These are phyloP conservation scores for Rutilus rutilus DNA, from an alignment of 2,113 vertebrate species.

Conservation along the genomic window DNA sequence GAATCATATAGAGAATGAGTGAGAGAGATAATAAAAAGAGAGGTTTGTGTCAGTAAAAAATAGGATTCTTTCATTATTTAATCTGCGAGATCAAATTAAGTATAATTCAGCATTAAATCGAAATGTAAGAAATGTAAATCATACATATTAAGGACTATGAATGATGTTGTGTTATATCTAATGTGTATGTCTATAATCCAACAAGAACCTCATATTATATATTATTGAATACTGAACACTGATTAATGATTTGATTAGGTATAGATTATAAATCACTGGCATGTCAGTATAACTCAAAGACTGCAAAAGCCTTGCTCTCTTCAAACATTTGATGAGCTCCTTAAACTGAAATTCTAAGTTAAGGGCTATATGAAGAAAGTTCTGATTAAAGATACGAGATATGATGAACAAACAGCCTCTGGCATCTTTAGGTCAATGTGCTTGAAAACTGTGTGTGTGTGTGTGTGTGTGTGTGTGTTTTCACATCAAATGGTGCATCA, in stretches of 20 bases:
- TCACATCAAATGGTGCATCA: background rate
- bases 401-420: constrained; percentile 10
- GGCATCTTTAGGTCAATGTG: constrained; percentile 20
- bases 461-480: constrained; percentile 3
- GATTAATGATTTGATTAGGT: constrained; percentile 17
- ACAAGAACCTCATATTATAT: background rate
- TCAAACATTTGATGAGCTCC: background rate
- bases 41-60: background rate
- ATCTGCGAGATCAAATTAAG: background rate
- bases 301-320: background rate
- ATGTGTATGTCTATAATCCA: constrained; percentile 26
- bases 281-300: background rate
- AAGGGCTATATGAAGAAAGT: background rate
- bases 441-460: background rate
- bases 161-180: constrained; percentile 58
- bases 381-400: constrained; percentile 13
- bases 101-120: background rate
- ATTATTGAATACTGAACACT: constrained; percentile 43
- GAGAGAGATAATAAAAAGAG: background rate
- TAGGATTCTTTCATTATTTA: background rate
- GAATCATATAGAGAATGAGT: background rate
- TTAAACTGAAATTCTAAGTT: background rate
- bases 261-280: background rate
- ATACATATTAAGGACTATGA: constrained; percentile 15
- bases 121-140: background rate